Conservation (phyloP, 2,797 vertebrate species). For the Xiphorhynchus erythropygius region DNA sequence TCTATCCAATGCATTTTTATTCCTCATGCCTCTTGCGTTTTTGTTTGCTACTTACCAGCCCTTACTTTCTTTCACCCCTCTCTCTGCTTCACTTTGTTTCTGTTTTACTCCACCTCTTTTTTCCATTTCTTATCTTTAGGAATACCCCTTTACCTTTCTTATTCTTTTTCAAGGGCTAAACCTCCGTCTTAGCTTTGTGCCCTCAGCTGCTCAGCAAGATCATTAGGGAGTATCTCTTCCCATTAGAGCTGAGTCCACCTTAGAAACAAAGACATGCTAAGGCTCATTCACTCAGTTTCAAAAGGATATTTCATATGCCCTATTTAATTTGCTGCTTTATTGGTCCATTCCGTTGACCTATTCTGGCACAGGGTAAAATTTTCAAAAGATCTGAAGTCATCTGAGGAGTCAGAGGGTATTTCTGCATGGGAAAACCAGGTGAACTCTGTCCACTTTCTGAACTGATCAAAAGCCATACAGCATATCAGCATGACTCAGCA, state of each 20-base stretch:
- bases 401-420: neutral
- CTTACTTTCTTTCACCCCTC: fast-evolving
- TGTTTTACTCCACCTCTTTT: neutral
- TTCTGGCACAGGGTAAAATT: neutral
- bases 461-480: neutral
- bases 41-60: neutral
- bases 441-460: neutral
- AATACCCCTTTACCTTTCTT: neutral
- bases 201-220: neutral
- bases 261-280: neutral
- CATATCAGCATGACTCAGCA: neutral
- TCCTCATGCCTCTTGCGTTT: neutral
- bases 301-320: neutral
- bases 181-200: neutral
- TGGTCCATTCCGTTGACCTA: neutral
- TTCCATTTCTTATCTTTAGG: neutral
- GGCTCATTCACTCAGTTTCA: neutral
- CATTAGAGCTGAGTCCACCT: neutral
- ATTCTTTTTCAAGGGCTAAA: neutral
- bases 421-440: neutral
- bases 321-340: neutral
- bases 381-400: neutral
- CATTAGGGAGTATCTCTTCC: neutral
- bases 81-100: neutral
- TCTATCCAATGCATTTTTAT: neutral